Evolutionary conservation across 1,140 invertebrate species (phyloP).

Genomic region (Drosophila eugracilis): DNA sequence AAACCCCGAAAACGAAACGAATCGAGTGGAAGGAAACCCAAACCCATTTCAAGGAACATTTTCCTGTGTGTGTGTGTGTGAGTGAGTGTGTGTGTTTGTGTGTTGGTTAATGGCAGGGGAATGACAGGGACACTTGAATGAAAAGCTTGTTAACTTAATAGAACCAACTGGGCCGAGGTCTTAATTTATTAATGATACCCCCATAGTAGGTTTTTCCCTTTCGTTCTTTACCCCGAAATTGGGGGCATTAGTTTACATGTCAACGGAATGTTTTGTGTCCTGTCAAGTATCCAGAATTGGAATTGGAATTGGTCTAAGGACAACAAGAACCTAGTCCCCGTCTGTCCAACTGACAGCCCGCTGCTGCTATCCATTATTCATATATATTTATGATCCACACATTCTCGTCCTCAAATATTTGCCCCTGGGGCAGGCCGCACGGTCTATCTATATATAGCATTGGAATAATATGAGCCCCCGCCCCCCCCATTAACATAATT

Average conservation of each 20-base stretch:
- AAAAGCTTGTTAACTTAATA: slow-evolving; percentile 81
- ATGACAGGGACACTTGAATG: slow-evolving; percentile 63
- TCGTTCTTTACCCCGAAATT: background rate
- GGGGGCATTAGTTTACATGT: slow-evolving; percentile 61
- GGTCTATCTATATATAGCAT: slow-evolving; percentile 15
- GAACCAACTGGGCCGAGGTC: slow-evolving; percentile 44
- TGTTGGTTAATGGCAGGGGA: background rate
- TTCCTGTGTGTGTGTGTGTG: slow-evolving; percentile 14
- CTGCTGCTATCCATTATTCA: slow-evolving; percentile 11
- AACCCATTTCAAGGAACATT: slow-evolving; percentile 7
- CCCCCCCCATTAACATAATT: slow-evolving; percentile 53
- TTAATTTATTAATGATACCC: slow-evolving; percentile 77
- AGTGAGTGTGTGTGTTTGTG: slow-evolving; percentile 19
- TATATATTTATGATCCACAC: slow-evolving; percentile 10
- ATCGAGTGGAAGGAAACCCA: slow-evolving; percentile 14
- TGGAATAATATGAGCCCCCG: slow-evolving; percentile 15
- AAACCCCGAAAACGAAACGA: slow-evolving; percentile 22
- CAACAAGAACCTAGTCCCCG: background rate
- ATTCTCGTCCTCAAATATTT: background rate
- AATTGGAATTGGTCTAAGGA: slow-evolving; percentile 9
- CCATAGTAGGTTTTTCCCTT: too few relatives aligned
- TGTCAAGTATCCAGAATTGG: slow-evolving; percentile 31
- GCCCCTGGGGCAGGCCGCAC: background rate
- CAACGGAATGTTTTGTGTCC: slow-evolving; percentile 45
- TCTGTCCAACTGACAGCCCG: slow-evolving; percentile 14